phyloP scores from a whole-genome alignment of 2,113 vertebrate genomes.

The Euleptes europaea region DNA sequence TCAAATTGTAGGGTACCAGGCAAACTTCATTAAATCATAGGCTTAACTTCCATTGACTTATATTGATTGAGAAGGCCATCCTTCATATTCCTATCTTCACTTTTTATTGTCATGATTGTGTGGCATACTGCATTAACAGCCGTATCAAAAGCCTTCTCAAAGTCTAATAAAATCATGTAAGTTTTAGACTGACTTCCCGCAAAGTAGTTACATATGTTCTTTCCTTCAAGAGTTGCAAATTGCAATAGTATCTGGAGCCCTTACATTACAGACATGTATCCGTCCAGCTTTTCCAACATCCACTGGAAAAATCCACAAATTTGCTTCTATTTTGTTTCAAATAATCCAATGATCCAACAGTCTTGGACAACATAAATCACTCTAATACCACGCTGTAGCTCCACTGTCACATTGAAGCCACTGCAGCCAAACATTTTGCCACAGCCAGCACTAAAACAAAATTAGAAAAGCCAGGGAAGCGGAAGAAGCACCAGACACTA shows the following conservation, averaged over 20 bases:
- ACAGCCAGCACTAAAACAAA: too few relatives aligned
- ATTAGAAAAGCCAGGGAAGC: too few relatives aligned
- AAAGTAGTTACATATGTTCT: background rate
- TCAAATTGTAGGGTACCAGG: background rate
- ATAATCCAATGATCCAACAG: too few relatives aligned
- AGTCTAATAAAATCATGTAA: background rate
- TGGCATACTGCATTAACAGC: background rate
- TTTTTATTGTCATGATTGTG: background rate
- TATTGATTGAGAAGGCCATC: background rate
- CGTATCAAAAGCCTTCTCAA: background rate
- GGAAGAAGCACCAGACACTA: too few relatives aligned
- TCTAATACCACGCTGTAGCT: too few relatives aligned
- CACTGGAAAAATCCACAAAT: too few relatives aligned
- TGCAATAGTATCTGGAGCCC: background rate
- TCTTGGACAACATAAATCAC: too few relatives aligned
- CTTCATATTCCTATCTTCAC: background rate
- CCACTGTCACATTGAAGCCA: too few relatives aligned
- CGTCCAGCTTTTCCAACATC: background rate
- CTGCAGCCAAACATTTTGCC: too few relatives aligned
- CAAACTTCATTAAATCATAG: background rate
- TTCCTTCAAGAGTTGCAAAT: background rate
- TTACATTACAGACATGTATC: background rate
- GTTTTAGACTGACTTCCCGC: background rate
- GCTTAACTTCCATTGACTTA: background rate
- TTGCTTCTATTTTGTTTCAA: too few relatives aligned